phyloP scores from a whole-genome alignment of 2,888 invertebrate species.

The Calliphora vomitoria region DNA sequence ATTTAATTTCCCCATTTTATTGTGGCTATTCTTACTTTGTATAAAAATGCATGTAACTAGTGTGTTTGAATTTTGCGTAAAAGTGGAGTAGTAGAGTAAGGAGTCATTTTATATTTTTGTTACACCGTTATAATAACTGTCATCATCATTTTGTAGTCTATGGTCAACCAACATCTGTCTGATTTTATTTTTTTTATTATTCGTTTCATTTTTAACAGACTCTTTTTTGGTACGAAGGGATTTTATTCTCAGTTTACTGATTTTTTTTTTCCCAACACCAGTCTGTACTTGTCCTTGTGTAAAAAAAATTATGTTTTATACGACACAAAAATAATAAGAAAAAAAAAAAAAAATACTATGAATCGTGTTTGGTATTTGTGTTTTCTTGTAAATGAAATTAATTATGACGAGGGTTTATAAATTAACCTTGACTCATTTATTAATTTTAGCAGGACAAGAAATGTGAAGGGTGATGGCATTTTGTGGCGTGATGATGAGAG shows the following conservation, averaged over 20 bases:
- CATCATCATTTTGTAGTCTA: constrained; percentile 54
- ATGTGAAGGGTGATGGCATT: neutral
- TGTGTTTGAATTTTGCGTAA: neutral
- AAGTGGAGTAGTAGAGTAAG: neutral
- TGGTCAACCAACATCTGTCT: constrained; percentile 51
- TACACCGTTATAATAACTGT: constrained; percentile 37
- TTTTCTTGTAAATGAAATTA: constrained; percentile 50
- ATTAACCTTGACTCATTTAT: constrained; percentile 53
- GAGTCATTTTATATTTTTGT: neutral
- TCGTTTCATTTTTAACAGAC: neutral
- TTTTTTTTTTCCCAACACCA: neutral
- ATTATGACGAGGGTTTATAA: constrained; percentile 41
- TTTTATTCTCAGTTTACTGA: neutral
- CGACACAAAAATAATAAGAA: too few species aligned
- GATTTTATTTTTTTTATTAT: neutral
- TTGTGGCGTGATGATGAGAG: neutral
- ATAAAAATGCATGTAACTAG: too few species aligned
- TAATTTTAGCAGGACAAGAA: neutral
- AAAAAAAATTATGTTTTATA: constrained; percentile 7
- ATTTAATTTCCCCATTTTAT: constrained; percentile 12
- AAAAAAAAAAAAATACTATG: neutral
- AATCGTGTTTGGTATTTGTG: constrained; percentile 20
- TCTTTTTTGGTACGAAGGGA: neutral
- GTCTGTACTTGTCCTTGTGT: constrained; percentile 29
- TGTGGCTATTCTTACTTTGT: neutral